Conservation (phyloP, 2,888 invertebrate species). For the Heliconius charithonia region DNA sequence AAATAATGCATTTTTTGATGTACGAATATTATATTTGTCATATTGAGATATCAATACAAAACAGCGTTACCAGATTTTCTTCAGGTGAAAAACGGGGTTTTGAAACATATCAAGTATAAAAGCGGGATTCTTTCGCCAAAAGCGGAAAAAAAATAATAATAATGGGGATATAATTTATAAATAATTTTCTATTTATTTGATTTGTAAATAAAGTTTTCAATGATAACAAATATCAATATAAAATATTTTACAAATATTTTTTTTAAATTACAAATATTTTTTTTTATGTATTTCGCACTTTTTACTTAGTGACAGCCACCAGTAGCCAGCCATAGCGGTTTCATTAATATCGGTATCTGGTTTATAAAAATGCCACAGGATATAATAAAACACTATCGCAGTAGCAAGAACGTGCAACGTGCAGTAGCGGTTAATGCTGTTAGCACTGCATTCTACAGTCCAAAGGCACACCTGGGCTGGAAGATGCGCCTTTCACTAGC, state of each 20-base stretch:
- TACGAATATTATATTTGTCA: conserved; percentile 53
- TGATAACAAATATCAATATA: too few species aligned
- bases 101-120: too few species aligned
- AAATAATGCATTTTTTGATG: conserved; percentile 61
- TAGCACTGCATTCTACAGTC: conserved; percentile 43
- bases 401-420: conserved; percentile 52
- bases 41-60: conserved; percentile 46
- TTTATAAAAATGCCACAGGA: conserved; percentile 37
- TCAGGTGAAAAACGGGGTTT: conserved; percentile 29
- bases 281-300: conserved; percentile 41
- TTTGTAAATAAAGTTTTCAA: too few species aligned
- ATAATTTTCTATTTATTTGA: too few species aligned
- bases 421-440: conserved; percentile 55
- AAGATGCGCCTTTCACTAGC: conserved; percentile 80
- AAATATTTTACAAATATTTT: too few species aligned
- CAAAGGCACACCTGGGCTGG: conserved; percentile 58
- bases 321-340: conserved; percentile 47
- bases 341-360: conserved; percentile 25
- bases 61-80: conserved; percentile 25
- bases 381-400: conserved; percentile 51
- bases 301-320: conserved; percentile 47
- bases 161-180: too few species aligned
- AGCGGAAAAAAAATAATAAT: too few species aligned
- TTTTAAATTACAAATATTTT: too few species aligned
- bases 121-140: too few species aligned